These are phyloP conservation scores for Lutraria lutraria DNA, from an alignment of 2,888 invertebrate species.

Conservation along the genomic window DNA sequence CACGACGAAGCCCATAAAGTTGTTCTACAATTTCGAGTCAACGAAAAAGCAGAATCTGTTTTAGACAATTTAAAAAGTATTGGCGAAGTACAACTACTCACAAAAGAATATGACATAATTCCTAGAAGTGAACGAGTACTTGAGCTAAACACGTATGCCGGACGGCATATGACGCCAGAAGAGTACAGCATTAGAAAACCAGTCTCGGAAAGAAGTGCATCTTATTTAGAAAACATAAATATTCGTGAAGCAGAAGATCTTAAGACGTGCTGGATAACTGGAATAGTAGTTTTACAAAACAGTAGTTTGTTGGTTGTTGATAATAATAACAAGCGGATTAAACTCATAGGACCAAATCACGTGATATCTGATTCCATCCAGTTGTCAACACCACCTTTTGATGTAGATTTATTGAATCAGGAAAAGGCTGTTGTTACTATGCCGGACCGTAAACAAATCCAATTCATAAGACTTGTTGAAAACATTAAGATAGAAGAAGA, in stretches of 20 bases:
- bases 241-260: slow-evolving; percentile 31
- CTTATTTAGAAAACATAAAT: slow-evolving; percentile 19
- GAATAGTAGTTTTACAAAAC: slow-evolving; percentile 45
- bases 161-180: slow-evolving; percentile 19
- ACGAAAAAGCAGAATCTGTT: slow-evolving; percentile 14
- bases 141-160: background rate
- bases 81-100: slow-evolving; percentile 33
- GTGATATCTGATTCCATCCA: slow-evolving; percentile 33
- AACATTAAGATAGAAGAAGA: slow-evolving; percentile 27
- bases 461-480: slow-evolving; percentile 33
- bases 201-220: slow-evolving; percentile 19
- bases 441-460: slow-evolving; percentile 53
- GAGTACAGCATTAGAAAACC: slow-evolving; percentile 50
- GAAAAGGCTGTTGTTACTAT: slow-evolving; percentile 38
- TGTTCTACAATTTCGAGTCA: slow-evolving; percentile 31
- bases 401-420: slow-evolving; percentile 45
- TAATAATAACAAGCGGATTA: slow-evolving; percentile 52
- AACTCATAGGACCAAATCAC: slow-evolving; percentile 38
- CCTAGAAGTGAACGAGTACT: slow-evolving; percentile 31
- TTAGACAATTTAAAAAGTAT: slow-evolving; percentile 33
- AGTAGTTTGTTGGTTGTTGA: slow-evolving; percentile 48
- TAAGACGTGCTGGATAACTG: slow-evolving; percentile 54
- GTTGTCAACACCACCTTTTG: slow-evolving; percentile 51
- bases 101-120: slow-evolving; percentile 45
- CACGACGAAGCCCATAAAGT: slow-evolving; percentile 54